Evolutionary conservation across 2,113 vertebrate species (phyloP), one percentile per base, ranked within the genome.

Genomic region (Leucopsar rothschildi): DNA sequence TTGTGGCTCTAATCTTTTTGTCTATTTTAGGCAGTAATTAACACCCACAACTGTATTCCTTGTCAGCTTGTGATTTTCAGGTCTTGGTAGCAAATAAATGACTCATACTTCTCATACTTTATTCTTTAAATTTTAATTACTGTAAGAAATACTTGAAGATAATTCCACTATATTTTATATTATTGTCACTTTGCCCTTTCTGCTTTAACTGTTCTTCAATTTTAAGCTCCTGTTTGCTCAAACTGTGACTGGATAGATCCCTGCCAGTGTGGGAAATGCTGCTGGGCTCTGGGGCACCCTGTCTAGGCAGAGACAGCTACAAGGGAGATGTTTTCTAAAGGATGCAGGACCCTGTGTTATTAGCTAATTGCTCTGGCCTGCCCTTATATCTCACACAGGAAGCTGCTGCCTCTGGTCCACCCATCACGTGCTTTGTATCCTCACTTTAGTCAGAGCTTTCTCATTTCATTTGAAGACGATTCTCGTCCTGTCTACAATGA

Each of bases 21-120:
- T 86, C 94, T 95, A 49, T 95, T 94, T 86, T 68, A 88, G 90
- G 83, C 52, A 88, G 39, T 81, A 95, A 96, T 94, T 96, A 96
- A 83, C 79, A 88, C 47, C 76, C 72, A 81, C 66, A 92, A 64
- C 37, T 71, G 59, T 84, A 89, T 91, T 93, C 1, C 0, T 88
- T 90, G 71, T 78, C 72, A 88, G 44, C 55, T 92, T 86, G n/a
- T 72, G 61, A 88, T 96, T 66, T 86, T 88, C 60, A 86, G 63
- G 35, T 90, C 75, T 69, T 5, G 3, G 39, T 88, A 79, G 68
- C 63, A 94, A 92, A 97, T 70, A 91, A 94, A 88, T 83, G 33
- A 85, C 52, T 96, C 13, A 25, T 71, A 23, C 28, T 86, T 94
- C 52, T 95, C 12, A 23, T 75, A 25, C 31, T 83, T 94, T 78